Percentiles rank a stretch among this genome's conserved stretches.
phyloP scores from a whole-genome alignment of 2,113 vertebrate genomes.

The Astur gentilis region DNA sequence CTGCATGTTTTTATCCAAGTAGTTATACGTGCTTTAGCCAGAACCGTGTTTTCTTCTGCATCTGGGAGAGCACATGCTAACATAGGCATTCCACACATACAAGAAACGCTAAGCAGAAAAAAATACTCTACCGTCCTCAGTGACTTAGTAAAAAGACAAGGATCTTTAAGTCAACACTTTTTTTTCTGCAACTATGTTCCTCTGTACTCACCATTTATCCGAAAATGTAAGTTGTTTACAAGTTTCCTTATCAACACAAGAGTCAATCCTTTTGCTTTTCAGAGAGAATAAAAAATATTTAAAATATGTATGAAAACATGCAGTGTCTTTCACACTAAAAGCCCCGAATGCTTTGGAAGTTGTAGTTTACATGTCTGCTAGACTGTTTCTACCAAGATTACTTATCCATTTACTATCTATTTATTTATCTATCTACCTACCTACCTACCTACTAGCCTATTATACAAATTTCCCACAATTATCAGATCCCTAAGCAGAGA shows the following conservation, averaged over 20 bases:
- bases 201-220: background rate
- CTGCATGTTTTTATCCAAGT: background rate
- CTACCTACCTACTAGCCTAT: background rate
- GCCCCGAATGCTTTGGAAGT: background rate
- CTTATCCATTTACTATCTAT: background rate
- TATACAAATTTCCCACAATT: background rate
- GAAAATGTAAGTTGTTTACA: background rate
- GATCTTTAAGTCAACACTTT: background rate
- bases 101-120: background rate
- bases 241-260: background rate
- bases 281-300: background rate
- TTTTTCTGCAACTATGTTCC: background rate
- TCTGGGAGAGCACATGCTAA: background rate
- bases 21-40: background rate
- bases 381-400: background rate
- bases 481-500: background rate
- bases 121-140: background rate
- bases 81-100: background rate
- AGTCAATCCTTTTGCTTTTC: background rate
- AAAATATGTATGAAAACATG: background rate
- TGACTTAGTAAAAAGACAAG: background rate
- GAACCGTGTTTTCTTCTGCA: background rate
- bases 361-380: background rate
- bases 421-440: background rate
- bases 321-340: background rate